Evolutionary conservation across 2,113 vertebrate species (phyloP).

Genomic region (Psittacus erithacus): DNA sequence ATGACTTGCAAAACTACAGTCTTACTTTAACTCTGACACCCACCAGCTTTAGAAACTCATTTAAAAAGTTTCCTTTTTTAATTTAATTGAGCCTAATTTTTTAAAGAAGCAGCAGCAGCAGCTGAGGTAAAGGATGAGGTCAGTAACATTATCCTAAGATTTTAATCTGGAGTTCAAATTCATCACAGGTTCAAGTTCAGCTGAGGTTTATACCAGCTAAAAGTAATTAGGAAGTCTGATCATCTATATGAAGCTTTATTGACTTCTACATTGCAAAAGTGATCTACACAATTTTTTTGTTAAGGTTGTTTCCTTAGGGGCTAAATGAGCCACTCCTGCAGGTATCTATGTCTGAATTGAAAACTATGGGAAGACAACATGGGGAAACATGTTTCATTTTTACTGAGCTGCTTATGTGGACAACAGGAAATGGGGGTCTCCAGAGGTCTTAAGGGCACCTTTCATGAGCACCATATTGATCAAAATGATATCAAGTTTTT

Average conservation of each 20-base stretch:
- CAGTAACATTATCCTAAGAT: not conserved
- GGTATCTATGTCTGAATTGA: not conserved
- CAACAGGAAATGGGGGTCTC: not conserved
- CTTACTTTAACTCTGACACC: not conserved
- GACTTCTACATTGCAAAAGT: not conserved
- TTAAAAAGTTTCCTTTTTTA: not conserved
- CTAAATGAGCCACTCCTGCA: not conserved
- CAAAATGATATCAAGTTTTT: not conserved
- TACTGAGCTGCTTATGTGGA: not conserved
- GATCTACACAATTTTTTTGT: not conserved
- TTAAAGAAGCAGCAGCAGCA: not conserved
- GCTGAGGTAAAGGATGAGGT: not conserved
- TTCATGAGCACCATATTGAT: not conserved
- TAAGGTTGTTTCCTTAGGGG: not conserved
- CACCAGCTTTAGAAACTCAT: not conserved
- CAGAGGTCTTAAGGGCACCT: not conserved
- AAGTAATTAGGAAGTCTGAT: not conserved
- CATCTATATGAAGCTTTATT: not conserved
- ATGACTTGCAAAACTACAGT: not conserved
- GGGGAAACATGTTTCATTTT: not conserved
- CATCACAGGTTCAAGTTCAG: not conserved
- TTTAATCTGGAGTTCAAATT: not conserved
- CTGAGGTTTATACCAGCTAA: not conserved
- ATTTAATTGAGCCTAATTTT: no score
- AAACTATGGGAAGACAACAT: not conserved